These are phyloP conservation scores for Galeruca laticollis DNA, from an alignment of 2,888 invertebrate species.

Conservation along the genomic window DNA sequence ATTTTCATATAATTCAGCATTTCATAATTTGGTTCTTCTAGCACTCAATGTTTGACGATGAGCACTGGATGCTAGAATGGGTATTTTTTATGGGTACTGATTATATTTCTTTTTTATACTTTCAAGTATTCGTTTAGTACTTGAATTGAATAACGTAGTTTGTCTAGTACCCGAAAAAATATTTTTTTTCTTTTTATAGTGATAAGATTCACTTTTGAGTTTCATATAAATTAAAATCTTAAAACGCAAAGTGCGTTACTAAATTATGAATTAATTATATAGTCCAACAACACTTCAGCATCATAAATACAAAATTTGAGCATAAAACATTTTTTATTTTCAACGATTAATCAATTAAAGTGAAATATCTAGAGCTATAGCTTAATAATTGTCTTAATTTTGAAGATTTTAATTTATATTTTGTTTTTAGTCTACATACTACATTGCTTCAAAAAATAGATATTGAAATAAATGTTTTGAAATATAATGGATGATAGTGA, in stretches of 20 bases:
- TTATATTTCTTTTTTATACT: not conserved
- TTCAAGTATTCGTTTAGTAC: not conserved
- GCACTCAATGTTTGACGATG: not conserved
- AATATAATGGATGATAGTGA: not conserved
- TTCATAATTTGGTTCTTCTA: conserved; percentile 7
- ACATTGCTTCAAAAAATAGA: conserved; percentile 40
- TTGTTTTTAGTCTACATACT: conserved; percentile 17
- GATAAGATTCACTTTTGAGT: too few species aligned
- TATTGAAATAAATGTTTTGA: not conserved
- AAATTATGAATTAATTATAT: too few species aligned
- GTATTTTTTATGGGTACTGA: conserved; percentile 16
- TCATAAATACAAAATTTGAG: too few species aligned
- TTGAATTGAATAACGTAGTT: not conserved
- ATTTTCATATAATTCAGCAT: conserved; percentile 17
- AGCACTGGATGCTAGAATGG: conserved; percentile 13
- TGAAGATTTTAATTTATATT: not conserved
- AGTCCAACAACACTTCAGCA: too few species aligned
- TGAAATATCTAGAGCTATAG: too few species aligned
- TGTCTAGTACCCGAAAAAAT: conserved; percentile 26
- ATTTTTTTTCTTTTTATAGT: not conserved
- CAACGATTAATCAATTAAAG: too few species aligned
- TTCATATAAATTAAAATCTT: too few species aligned
- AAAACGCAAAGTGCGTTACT: too few species aligned
- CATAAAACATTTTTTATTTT: too few species aligned
- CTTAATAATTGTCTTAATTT: not conserved